Percentiles rank a stretch among this genome's conserved stretches.
phyloP scores from a whole-genome alignment of 1,140 invertebrate genomes.

The Platorchestia sp. region DNA sequence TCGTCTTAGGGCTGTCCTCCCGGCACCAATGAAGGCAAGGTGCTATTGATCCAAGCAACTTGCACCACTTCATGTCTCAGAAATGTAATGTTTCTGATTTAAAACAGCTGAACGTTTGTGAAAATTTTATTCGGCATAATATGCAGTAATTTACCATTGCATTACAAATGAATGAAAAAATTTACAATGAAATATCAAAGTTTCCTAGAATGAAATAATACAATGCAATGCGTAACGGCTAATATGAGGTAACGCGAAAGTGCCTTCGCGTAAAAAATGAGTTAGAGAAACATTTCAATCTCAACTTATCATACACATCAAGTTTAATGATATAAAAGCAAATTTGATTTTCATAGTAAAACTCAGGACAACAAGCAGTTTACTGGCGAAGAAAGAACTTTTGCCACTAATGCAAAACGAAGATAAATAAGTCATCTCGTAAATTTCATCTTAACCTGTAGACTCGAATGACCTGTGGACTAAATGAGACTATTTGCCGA shows the following conservation, averaged over 20 bases:
- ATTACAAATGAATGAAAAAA: background rate
- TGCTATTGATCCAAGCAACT: background rate
- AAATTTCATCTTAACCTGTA: background rate
- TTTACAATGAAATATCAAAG: background rate
- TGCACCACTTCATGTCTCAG: background rate
- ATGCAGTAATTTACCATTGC: background rate
- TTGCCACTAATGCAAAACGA: background rate
- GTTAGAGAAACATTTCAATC: background rate
- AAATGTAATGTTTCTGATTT: background rate
- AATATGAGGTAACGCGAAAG: background rate
- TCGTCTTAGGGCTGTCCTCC: background rate
- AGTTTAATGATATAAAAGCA: background rate
- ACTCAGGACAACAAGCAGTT: background rate
- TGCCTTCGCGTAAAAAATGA: background rate
- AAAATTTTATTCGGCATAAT: background rate
- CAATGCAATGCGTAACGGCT: background rate
- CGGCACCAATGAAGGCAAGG: background rate
- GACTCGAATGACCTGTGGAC: background rate
- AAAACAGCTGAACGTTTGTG: background rate
- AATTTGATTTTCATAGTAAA: background rate
- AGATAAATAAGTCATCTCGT: background rate
- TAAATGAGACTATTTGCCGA: background rate
- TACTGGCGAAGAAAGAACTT: background rate
- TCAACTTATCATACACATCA: background rate
- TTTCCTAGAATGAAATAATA: background rate